Evolutionary conservation across 1,140 invertebrate species (phyloP), one percentile per base, ranked within the genome.

Genomic region (Drosophila tristis): DNA sequence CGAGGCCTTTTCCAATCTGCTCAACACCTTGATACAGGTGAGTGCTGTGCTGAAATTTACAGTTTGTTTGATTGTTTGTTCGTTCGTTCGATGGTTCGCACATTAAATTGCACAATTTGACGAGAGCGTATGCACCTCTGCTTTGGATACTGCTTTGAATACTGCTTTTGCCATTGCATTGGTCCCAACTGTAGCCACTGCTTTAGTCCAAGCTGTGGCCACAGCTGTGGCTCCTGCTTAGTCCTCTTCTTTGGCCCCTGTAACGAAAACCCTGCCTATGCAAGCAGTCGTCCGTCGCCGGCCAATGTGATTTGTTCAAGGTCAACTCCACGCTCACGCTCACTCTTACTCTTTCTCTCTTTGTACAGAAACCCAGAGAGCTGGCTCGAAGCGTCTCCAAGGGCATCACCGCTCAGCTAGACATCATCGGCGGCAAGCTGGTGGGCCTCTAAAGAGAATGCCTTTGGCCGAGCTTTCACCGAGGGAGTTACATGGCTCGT

Each of bases 1-100:
- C 54, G 94, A 94, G 61, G 92, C 92, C 20, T 74, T 95, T 23
- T 93, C 93, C 48, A 94, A 94, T 80, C 91, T 94, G 25, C 57
- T 94, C 35, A 94, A 94, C 74, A 75, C 73, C 11, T 60, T 93
- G 2, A 82, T 94, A 56, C 92, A 93, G 58, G 94, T 94, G 76
- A 93, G 93, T 92, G 50, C 55, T 15, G 45, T n/a, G 25, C n/a
- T 23, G 26, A 13, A 49, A 26, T 6, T 57, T 42, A 8, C 25
- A 25, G 47, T 31, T 48, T 59, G 13, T n/a, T 53, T 49, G 25
- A 16, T 20, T 31, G 15, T n/a, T 35, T 54, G 31, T 45, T 42
- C 43, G 25, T 61, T 55, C 25, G 16, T 44, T 50, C 49, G 35
- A 4, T 20, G 11, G 44, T 16, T 44, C 11, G 8, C 23, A 31